These are phyloP conservation scores for Agrochola litura DNA, from an alignment of 2,888 invertebrate species.

Conservation along the genomic window DNA sequence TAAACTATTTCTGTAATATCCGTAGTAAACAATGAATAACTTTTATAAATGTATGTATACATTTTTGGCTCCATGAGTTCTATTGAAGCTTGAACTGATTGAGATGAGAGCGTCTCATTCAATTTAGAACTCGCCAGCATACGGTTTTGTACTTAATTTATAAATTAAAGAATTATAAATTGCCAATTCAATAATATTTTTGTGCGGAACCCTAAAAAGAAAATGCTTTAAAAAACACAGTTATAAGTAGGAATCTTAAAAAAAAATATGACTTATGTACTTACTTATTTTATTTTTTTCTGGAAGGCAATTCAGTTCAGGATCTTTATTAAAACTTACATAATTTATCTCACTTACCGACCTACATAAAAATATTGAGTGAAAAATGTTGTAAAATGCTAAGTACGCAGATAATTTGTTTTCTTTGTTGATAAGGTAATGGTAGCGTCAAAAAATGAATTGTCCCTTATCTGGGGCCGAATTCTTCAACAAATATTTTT, in stretches of 20 bases:
- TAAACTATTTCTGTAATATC: slow-evolving; percentile 24
- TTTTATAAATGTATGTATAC: not conserved
- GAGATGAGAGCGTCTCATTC: not conserved
- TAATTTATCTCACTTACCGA: not conserved
- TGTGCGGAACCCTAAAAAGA: too few relatives aligned
- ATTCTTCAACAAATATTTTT: slow-evolving; percentile 68
- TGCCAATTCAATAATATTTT: not conserved
- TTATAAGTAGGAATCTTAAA: not conserved
- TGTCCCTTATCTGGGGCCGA: slow-evolving; percentile 65
- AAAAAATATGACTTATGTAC: not conserved
- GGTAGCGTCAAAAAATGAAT: slow-evolving; percentile 62
- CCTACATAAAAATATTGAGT: slow-evolving; percentile 12
- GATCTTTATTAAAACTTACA: not conserved
- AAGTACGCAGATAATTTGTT: slow-evolving; percentile 65
- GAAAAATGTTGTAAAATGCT: slow-evolving; percentile 35
- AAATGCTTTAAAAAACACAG: not conserved
- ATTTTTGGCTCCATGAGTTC: not conserved
- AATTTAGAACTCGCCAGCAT: not conserved
- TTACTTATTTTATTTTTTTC: not conserved
- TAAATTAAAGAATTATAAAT: slow-evolving; percentile 1
- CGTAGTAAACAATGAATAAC: slow-evolving; percentile 6
- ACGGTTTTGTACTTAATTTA: not conserved
- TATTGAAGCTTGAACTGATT: not conserved
- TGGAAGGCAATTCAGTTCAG: not conserved
- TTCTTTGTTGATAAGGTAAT: slow-evolving; percentile 69